phyloP scores from a whole-genome alignment of 2,888 invertebrate genomes.

The Trilocha varians region DNA sequence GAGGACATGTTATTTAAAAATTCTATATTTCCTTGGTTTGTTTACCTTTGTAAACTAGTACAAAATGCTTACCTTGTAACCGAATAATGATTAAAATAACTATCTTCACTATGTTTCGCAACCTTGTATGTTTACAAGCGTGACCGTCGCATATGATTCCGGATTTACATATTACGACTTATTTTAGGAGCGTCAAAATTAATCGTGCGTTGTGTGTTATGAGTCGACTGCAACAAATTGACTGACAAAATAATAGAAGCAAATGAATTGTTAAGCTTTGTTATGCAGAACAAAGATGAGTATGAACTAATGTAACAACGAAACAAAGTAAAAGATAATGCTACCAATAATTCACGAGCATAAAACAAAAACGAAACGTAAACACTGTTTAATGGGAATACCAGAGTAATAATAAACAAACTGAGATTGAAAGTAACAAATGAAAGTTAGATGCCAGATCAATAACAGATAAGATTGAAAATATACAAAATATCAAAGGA shows the following conservation, averaged over 20 bases:
- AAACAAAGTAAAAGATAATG: too few species aligned
- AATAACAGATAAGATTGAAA: neutral
- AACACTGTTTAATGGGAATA: too few species aligned
- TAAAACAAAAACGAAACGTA: too few species aligned
- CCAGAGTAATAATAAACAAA: too few species aligned
- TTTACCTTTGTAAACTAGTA: conserved; percentile 19
- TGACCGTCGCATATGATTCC: conserved; percentile 21
- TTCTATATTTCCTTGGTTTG: conserved; percentile 15
- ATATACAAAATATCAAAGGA: neutral
- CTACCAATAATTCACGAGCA: too few species aligned
- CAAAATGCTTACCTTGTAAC: conserved; percentile 22
- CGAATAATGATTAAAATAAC: conserved; percentile 17
- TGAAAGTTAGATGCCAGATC: neutral
- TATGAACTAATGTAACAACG: too few species aligned
- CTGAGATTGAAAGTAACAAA: too few species aligned
- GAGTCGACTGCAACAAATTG: neutral
- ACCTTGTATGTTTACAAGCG: conserved; percentile 24
- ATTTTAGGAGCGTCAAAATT: conserved; percentile 1
- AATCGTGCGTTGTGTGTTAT: neutral
- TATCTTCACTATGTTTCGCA: conserved; percentile 26
- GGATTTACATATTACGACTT: conserved; percentile 15
- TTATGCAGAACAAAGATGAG: too few species aligned
- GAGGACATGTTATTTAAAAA: conserved; percentile 7
- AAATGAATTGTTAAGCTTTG: neutral
- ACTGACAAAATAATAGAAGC: neutral